phyloP scores from a whole-genome alignment of 2,797 vertebrate genomes.

The Enteromius unitaeniatus region DNA sequence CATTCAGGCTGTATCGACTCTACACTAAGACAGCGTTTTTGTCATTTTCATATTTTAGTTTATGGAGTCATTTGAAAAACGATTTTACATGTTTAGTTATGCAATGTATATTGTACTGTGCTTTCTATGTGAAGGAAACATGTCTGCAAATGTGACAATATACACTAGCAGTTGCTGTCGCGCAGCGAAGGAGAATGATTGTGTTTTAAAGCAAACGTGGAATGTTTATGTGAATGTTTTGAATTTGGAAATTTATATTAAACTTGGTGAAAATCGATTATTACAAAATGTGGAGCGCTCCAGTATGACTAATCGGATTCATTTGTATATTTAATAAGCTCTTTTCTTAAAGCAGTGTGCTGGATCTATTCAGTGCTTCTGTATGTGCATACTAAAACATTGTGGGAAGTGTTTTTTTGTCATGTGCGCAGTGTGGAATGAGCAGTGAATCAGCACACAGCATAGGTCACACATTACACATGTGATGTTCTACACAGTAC shows the following conservation, averaged over 20 bases:
- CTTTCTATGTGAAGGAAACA: neutral
- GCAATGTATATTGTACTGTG: neutral
- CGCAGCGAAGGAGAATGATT: neutral
- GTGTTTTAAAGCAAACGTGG: neutral
- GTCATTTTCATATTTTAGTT: neutral
- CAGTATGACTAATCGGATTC: neutral
- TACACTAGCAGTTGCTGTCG: neutral
- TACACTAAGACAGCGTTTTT: neutral
- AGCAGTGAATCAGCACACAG: neutral
- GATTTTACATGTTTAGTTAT: neutral
- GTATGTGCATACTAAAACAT: neutral
- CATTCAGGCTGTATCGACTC: neutral
- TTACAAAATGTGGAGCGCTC: neutral
- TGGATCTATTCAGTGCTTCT: neutral
- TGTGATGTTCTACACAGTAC: constrained; percentile 24
- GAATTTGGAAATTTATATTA: neutral
- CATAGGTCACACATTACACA: constrained; percentile 11
- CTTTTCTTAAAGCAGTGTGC: neutral
- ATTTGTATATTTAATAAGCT: neutral
- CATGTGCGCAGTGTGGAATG: neutral
- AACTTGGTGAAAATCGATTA: neutral
- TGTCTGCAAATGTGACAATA: neutral
- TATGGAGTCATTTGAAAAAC: neutral
- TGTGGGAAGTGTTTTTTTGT: neutral
- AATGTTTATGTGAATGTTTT: neutral